Evolutionary conservation across 2,113 vertebrate species (phyloP), one percentile per base, ranked within the genome.

Genomic region (Cygnus atratus): DNA sequence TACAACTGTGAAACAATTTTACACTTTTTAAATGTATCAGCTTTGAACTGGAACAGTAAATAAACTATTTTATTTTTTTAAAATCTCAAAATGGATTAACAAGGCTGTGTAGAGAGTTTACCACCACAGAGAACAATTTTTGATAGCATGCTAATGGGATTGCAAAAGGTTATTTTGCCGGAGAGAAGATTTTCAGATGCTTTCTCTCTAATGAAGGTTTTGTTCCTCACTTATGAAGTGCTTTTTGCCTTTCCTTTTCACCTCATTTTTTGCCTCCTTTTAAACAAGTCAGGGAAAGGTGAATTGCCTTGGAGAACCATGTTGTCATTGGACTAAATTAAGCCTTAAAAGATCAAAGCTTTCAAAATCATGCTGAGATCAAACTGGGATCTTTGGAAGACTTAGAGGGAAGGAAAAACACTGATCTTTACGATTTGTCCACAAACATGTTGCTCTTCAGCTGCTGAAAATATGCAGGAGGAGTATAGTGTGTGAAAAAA

Each of bases 1-100:
- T 91, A 96, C 91, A 89, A 96, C 92, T 89, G 92, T 94, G 95
- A 96, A 95, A 91, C 88, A 96, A 96, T 96, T 96, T 96, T 96
- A 97, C 96, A 96, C 81, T 92, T 95, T 92, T 96, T 3, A 96
- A 97, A 87, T 89, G 87, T 85, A 97, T 96, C 94, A 96, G 84
- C 88, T 95, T 96, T 96, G 95, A 94, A 85, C 80, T 92, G 88
- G 91, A 96, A 96, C 77, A 89, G 87, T 95, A 97, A 95, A 96
- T 93, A 96, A 96, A 95, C 88, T 76, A 73, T 95, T 93, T 14
- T 16, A n/a, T 73, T 46, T 54, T 37, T 50, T 67, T 76, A 91
- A 93, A 85, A 26, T 71, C 59, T 94, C 78, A 87, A 93, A 96
- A 87, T 85, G 91, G 88, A 96, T 95, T 94, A 93, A 92, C 67